Evolutionary conservation across 2,888 invertebrate species (phyloP), one percentile per base, ranked within the genome.

Genomic region (Crepidodera aurea): DNA sequence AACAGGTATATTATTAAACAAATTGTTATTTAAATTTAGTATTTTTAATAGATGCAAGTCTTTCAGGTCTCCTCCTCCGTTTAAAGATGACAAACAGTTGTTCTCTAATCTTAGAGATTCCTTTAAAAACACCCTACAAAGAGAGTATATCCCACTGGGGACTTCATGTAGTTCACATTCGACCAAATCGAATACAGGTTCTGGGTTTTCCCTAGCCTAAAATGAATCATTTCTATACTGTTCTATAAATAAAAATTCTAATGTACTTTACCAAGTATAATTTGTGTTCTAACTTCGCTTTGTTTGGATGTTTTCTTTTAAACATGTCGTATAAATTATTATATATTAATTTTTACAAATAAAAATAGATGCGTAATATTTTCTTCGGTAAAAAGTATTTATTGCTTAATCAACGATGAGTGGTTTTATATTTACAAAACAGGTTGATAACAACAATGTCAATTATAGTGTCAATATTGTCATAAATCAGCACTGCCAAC

Each of bases 81-180:
- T 85, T 40, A 93, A 82, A 46, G 88, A 85, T 51, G 85, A 84
- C 69, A 94, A 81, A 70, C 84, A 85, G 79, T 94, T 94, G 71
- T 85, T 83, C 74, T 90, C 85, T 69, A 90, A 81, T 77, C 84
- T 84, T 68, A 92, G 79, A 63, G 83, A 81, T 75, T 90, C 88
- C 82, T 94, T 94, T 69, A 92, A 86, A 76, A 92, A 89, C 40
- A 94, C 92, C 81, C 90, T 89, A 79, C 93, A 93, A 61, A 92
- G 82, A 22, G 91, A 88, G 81, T 87, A 94, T 57, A 92, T 89
- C 64, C 92, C 92, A 62, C 88, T 83, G 34, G 94, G 93, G 55
- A 94, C 87, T 74, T 82, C 85, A 71, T 86, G 86, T 60, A 94
- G 81, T 75, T 88, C 87, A 80, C 94, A 94, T 68, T 89, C 89